Percentiles rank a stretch among this genome's conserved stretches.
phyloP scores from a whole-genome alignment of 2,113 vertebrate genomes.

The Stegastes partitus region DNA sequence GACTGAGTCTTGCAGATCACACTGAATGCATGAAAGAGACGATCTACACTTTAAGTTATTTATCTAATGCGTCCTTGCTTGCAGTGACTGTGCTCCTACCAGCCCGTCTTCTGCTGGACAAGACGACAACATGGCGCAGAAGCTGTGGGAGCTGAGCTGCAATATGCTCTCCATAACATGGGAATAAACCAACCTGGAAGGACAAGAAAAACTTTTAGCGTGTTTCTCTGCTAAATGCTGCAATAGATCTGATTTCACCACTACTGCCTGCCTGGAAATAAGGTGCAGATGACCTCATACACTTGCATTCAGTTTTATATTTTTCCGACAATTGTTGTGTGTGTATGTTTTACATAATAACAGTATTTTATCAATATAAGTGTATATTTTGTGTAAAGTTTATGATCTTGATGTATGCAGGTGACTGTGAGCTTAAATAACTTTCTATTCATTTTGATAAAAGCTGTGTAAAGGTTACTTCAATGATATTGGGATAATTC shows the following conservation, averaged over 20 bases:
- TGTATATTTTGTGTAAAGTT: too few relatives aligned
- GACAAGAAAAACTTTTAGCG: not conserved
- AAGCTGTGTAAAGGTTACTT: too few relatives aligned
- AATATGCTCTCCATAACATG: slow-evolving; percentile 78
- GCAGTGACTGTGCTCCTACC: slow-evolving; percentile 84
- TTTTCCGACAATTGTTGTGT: not conserved
- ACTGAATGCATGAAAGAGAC: too few relatives aligned
- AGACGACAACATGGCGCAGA: slow-evolving; percentile 78
- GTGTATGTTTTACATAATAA: too few relatives aligned
- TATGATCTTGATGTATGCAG: too few relatives aligned
- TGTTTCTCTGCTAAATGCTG: not conserved
- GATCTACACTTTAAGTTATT: not conserved
- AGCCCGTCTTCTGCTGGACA: slow-evolving; percentile 71
- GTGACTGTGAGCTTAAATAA: not conserved
- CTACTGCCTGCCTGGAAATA: not conserved
- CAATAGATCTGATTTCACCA: not conserved
- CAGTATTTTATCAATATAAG: too few relatives aligned
- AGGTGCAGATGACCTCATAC: not conserved
- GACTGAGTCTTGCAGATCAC: too few relatives aligned
- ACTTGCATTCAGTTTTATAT: not conserved
- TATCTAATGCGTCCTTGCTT: not conserved
- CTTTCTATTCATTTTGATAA: not conserved
- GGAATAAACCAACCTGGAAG: slow-evolving; percentile 60
- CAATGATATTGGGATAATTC: too few relatives aligned
- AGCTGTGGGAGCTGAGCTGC: slow-evolving; percentile 86